These are phyloP conservation scores for Baccha elongata DNA, from an alignment of 2,888 invertebrate genomes.

Conservation along the genomic window DNA sequence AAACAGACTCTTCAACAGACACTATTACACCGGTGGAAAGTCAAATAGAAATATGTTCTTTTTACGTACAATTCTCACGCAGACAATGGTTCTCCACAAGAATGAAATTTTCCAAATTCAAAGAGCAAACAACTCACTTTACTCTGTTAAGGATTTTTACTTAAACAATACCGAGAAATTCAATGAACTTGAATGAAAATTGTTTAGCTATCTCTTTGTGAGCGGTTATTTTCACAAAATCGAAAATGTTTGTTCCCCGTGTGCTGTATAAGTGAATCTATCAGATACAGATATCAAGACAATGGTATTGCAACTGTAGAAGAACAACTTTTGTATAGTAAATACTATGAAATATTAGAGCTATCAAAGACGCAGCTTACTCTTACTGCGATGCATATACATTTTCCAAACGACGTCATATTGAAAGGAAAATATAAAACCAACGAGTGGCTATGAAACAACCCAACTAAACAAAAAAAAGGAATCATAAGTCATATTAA, in stretches of 20 bases:
- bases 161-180: background rate
- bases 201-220: background rate
- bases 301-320: conserved; percentile 10
- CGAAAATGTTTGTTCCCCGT: background rate
- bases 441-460: conserved; percentile 1
- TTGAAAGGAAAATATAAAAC: conserved; percentile 13
- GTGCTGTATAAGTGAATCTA: background rate
- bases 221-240: background rate
- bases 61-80: too few relatives aligned
- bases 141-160: background rate
- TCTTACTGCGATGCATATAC: conserved; percentile 18
- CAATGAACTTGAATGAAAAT: conserved; percentile 20
- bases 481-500: conserved; percentile 53
- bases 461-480: conserved; percentile 16
- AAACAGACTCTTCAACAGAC: too few relatives aligned
- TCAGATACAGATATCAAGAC: background rate
- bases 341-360: background rate
- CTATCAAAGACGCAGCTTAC: background rate
- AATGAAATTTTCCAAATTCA: background rate
- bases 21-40: too few relatives aligned
- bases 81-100: too few relatives aligned
- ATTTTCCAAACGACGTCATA: conserved; percentile 54
- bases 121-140: background rate
- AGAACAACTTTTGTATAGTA: background rate
- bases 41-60: too few relatives aligned